Percentiles rank a stretch among this genome's conserved stretches.
phyloP scores from a whole-genome alignment of 2,797 vertebrate species.

The Sciurus carolinensis region DNA sequence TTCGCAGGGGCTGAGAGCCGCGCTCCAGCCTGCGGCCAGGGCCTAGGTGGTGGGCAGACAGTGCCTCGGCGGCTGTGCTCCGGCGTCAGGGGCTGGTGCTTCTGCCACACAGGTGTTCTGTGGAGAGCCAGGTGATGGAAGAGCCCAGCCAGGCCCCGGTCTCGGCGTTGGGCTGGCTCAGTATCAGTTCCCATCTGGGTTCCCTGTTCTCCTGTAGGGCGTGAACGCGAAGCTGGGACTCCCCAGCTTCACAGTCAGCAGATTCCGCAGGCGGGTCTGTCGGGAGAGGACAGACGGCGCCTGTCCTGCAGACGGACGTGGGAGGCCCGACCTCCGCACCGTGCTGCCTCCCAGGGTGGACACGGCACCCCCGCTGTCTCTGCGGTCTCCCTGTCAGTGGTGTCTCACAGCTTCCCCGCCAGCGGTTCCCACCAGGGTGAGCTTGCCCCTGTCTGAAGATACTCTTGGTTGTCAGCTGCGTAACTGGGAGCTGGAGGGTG shows the following conservation, averaged over 20 bases:
- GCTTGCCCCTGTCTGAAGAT: neutral
- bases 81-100: no score
- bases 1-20: no score
- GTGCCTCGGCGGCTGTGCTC: no score
- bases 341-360: no score
- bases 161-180: no score
- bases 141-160: no score
- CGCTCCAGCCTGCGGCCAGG: neutral
- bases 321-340: neutral
- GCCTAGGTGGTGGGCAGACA: no score
- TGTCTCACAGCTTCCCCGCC: neutral
- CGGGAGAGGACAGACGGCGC: neutral
- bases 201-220: neutral
- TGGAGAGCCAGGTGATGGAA: no score
- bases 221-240: neutral
- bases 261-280: neutral
- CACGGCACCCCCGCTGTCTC: neutral
- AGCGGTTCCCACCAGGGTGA: neutral
- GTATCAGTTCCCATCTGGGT: rapidly evolving
- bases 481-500: neutral
- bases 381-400: neutral
- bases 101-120: no score
- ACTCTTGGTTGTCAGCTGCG: no score
- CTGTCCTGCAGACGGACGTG: neutral
- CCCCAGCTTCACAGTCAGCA: neutral